Percentiles rank a stretch among this genome's conserved stretches.
Conservation (phyloP, 2,888 invertebrate genomes). For the Autographa pulchrina region DNA sequence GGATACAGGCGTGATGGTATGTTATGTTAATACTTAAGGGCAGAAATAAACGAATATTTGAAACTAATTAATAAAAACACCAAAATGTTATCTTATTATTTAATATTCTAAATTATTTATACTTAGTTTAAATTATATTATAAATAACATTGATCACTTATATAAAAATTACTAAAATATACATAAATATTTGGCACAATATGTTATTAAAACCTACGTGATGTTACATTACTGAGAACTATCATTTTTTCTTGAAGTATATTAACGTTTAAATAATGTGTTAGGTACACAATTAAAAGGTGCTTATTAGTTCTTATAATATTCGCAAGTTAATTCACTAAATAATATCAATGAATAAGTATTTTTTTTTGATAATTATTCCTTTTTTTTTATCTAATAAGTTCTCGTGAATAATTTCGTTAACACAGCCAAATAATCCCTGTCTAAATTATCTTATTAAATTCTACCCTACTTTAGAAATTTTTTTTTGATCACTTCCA, state of each 20-base stretch:
- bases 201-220: slow-evolving; percentile 20
- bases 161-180: slow-evolving; percentile 47
- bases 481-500: not conserved
- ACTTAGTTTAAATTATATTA: slow-evolving; percentile 27
- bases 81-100: slow-evolving; percentile 31
- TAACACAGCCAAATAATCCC: slow-evolving; percentile 4
- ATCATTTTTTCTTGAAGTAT: not conserved
- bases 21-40: too few relatives aligned
- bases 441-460: not conserved
- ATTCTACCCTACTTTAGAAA: not conserved
- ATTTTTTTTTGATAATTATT: not conserved
- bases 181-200: slow-evolving; percentile 53
- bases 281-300: too few relatives aligned
- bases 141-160: slow-evolving; percentile 35
- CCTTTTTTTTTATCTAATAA: not conserved
- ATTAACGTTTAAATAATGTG: too few relatives aligned
- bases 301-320: too few relatives aligned
- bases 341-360: too few relatives aligned
- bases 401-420: not conserved
- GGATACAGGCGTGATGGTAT: too few relatives aligned
- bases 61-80: slow-evolving; percentile 11
- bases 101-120: slow-evolving; percentile 40
- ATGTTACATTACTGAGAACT: not conserved
- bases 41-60: too few relatives aligned
- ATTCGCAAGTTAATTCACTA: too few relatives aligned